Percentiles rank a stretch among this genome's conserved stretches.
These are phyloP conservation scores for Elegia similella DNA, from an alignment of 2,888 invertebrate genomes.

Conservation along the genomic window DNA sequence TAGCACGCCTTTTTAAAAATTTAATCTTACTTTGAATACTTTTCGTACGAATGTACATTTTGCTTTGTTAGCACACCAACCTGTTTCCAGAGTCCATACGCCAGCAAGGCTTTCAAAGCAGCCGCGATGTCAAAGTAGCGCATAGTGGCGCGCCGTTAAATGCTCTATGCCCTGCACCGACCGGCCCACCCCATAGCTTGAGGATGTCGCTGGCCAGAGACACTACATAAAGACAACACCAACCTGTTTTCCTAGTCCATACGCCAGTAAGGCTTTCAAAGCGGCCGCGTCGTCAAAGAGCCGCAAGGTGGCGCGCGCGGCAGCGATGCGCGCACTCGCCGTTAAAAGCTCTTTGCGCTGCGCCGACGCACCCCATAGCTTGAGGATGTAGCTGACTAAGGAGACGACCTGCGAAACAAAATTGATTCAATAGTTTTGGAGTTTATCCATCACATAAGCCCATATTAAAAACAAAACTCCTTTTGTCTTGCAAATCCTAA, in stretches of 20 bases:
- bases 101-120: constrained; percentile 85
- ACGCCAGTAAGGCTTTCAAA: constrained; percentile 85
- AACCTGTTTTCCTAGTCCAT: constrained; percentile 84
- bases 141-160: constrained; percentile 84
- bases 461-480: too few relatives aligned
- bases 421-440: too few relatives aligned
- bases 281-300: constrained; percentile 92
- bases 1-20: background rate
- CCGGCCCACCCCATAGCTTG: constrained; percentile 84
- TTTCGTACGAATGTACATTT: too few relatives aligned
- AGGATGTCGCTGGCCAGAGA: constrained; percentile 88
- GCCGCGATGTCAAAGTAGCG: constrained; percentile 92
- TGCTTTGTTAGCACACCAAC: too few relatives aligned
- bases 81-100: constrained; percentile 85
- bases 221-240: constrained; percentile 44
- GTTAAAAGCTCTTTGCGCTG: constrained; percentile 77
- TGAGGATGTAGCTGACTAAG: constrained; percentile 87
- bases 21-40: background rate
- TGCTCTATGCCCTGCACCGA: constrained; percentile 76
- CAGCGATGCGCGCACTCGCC: constrained; percentile 86
- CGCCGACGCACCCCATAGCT: constrained; percentile 84
- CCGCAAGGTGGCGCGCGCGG: constrained; percentile 87
- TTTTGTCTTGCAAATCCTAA: too few relatives aligned
- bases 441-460: too few relatives aligned
- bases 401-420: constrained; percentile 82